These are phyloP conservation scores for Zapus hudsonius DNA, from an alignment of 2,113 vertebrate genomes.

Conservation along the genomic window DNA sequence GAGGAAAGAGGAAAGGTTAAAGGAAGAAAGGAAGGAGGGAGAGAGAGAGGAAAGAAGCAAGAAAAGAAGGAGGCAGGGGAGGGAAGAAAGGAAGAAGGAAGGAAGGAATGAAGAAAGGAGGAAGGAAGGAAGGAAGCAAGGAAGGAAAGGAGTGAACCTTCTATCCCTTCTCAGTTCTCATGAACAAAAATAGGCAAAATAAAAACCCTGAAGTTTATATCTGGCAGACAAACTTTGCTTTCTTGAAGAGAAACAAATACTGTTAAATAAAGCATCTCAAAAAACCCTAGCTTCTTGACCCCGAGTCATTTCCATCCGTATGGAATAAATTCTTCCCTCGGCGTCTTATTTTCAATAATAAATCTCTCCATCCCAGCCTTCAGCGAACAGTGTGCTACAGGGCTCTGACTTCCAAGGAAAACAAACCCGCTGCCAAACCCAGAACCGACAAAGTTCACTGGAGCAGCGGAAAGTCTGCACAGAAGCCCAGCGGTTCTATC, in stretches of 20 bases:
- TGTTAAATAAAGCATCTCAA: constrained; percentile 31
- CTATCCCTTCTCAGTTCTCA: not conserved
- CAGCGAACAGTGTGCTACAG: constrained; percentile 59
- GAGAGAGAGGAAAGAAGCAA: too few species aligned
- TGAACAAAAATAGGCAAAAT: constrained; percentile 2
- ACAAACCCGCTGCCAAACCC: constrained; percentile 70
- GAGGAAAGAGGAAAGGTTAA: too few species aligned
- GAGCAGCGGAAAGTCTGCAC: constrained; percentile 54
- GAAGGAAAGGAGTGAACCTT: not conserved
- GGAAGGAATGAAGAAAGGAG: too few species aligned
- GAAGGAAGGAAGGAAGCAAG: too few species aligned
- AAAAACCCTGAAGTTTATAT: constrained; percentile 12
- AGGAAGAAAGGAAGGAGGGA: too few species aligned
- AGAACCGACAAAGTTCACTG: constrained; percentile 73
- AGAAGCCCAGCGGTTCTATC: constrained; percentile 58
- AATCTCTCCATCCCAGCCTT: constrained; percentile 70
- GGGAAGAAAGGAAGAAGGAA: too few species aligned
- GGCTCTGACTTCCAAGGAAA: constrained; percentile 71
- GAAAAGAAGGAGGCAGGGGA: too few species aligned
- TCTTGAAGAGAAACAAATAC: constrained; percentile 40
- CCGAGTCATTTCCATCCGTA: constrained; percentile 53
- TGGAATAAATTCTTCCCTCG: constrained; percentile 54
- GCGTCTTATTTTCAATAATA: constrained; percentile 71
- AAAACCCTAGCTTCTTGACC: constrained; percentile 55
- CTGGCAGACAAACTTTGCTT: not conserved